These are phyloP conservation scores for Drosophila anomalata DNA, from an alignment of 2,888 invertebrate species.

Conservation along the genomic window DNA sequence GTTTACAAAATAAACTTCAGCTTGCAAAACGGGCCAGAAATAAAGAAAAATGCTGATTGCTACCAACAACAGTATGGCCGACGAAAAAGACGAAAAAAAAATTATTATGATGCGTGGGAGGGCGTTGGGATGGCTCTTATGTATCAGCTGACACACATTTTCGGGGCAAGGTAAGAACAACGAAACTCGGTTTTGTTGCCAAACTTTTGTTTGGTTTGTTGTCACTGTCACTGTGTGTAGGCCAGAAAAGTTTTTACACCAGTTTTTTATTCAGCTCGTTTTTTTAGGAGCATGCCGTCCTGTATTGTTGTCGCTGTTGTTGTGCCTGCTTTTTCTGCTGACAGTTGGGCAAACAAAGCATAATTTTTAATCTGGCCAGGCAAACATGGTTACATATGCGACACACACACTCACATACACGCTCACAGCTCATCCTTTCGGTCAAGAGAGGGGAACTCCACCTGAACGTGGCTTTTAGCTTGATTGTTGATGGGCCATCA, in stretches of 20 bases:
- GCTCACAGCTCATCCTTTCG: neutral
- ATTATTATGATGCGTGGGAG: constrained; percentile 64
- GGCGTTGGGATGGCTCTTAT: constrained; percentile 32
- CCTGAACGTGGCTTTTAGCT: constrained; percentile 70
- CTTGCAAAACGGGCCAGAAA: constrained; percentile 63
- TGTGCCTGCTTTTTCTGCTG: constrained; percentile 68
- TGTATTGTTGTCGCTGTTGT: constrained; percentile 23
- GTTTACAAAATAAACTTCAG: constrained; percentile 77
- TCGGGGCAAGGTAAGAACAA: constrained; percentile 59
- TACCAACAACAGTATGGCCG: constrained; percentile 36
- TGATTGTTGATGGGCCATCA: constrained; percentile 64
- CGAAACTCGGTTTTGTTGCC: constrained; percentile 42
- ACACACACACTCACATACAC: constrained; percentile 31
- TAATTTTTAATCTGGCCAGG: constrained; percentile 78
- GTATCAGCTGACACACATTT: constrained; percentile 71
- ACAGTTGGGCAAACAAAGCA: constrained; percentile 78
- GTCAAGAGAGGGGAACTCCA: constrained; percentile 36
- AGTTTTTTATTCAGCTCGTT: constrained; percentile 16
- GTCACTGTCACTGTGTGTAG: constrained; percentile 67
- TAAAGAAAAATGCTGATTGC: constrained; percentile 69
- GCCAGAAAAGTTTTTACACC: constrained; percentile 45
- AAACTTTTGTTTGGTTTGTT: constrained; percentile 72
- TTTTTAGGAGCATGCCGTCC: constrained; percentile 11
- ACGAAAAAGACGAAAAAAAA: constrained; percentile 30
- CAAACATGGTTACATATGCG: constrained; percentile 78